These are phyloP conservation scores for Empidonax traillii DNA, from an alignment of 2,113 vertebrate species.

Conservation along the genomic window DNA sequence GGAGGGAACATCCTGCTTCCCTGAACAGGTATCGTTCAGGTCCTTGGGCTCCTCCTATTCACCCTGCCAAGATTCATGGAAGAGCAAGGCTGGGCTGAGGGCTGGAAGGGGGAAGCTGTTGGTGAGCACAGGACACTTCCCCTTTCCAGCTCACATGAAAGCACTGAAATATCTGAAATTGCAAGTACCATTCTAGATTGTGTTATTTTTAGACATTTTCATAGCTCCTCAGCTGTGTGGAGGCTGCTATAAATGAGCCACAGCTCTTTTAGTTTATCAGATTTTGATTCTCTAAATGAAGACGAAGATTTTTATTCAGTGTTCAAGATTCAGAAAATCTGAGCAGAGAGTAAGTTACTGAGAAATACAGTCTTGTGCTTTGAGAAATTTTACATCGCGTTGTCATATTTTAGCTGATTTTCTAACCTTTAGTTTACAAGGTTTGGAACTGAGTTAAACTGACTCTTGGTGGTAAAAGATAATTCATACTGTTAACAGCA, in stretches of 20 bases:
- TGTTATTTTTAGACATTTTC: constrained; percentile 10
- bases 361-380: not conserved
- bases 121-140: not conserved
- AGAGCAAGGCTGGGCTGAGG: not conserved
- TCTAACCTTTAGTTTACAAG: constrained; percentile 15
- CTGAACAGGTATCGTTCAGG: fast-evolving
- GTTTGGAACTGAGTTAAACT: constrained; percentile 3
- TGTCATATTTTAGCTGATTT: constrained; percentile 8
- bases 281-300: not conserved
- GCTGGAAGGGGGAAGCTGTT: not conserved
- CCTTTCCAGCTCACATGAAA: not conserved
- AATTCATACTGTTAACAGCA: constrained; percentile 29
- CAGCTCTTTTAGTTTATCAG: not conserved
- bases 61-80: not conserved
- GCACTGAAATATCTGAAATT: not conserved
- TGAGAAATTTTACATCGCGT: not conserved
- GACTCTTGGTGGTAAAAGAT: not conserved
- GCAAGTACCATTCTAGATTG: not conserved
- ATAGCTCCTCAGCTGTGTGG: not conserved
- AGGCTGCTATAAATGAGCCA: not conserved
- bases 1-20: not conserved
- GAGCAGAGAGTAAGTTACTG: not conserved
- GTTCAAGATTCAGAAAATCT: not conserved
- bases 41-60: not conserved
- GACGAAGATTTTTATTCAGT: not conserved